Evolutionary conservation across 2,113 vertebrate genomes (phyloP), one percentile per base, ranked within the genome.

Genomic region (Cebidichthys violaceus): DNA sequence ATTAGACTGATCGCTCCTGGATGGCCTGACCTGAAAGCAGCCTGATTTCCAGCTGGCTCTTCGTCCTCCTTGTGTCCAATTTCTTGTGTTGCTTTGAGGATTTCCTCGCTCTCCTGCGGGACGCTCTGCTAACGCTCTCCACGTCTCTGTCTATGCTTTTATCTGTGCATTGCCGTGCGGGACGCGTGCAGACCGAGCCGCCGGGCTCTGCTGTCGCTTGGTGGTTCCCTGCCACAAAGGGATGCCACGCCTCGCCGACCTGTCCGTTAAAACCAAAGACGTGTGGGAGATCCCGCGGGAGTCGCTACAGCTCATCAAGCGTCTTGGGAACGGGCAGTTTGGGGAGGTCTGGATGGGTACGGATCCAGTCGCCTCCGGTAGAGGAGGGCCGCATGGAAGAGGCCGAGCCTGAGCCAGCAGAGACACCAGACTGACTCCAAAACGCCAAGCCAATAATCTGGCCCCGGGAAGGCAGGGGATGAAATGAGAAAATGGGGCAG

Each of bases 341-440:
- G 98, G 97, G 97, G 98, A 99, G 97, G 98, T 99, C 95, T 99
- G 98, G 98, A 99, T 99, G 97, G 98, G 98, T 99, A 99, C 92
- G 98, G 94, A 93, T 90, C 88, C 90, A 92, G 89, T 94, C 86
- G 61, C 55, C 81, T 92, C 86, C 75, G 90, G 94, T 89, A 78
- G 65, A 55, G 22, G 71, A 76, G 86, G 91, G 82, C 24, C 90
- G 93, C 94, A 89, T 95, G 95, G 96, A 97, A 95, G 93, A 95
- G 59, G 55, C 52, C 47, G 65, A 13, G 64, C 20, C 52, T 68
- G 31, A 33, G 17, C 14, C 52, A 65, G 74, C 79, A 75, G 79
- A 84, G 81, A 70, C 84, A 50, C 78, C 70, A 72, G 81, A 57
- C n/a, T 9, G 20, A 80, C 20, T 59, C 54, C 29, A 60, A 71